These are phyloP conservation scores for Orchestes rusci DNA, from an alignment of 2,888 invertebrate genomes.

Conservation along the genomic window DNA sequence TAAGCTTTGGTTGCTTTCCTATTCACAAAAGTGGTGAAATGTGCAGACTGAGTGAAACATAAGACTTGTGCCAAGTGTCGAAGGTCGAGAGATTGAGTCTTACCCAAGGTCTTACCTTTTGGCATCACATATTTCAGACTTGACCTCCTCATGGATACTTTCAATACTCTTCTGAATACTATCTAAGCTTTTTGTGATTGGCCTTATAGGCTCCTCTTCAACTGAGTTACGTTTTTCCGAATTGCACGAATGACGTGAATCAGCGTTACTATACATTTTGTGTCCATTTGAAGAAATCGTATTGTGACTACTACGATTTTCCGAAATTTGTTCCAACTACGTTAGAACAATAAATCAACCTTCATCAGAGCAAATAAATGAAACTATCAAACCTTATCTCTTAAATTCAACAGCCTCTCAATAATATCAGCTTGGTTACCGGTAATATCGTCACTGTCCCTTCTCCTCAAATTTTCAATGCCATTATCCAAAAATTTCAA, in stretches of 20 bases:
- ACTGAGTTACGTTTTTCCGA: too few relatives aligned
- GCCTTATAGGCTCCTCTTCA: constrained; percentile 35
- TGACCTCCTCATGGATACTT: constrained; percentile 37
- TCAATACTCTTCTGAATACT: constrained; percentile 36
- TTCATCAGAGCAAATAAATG: too few relatives aligned
- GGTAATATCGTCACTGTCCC: constrained; percentile 28
- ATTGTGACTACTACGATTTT: constrained; percentile 10
- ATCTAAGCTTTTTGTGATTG: constrained; percentile 34
- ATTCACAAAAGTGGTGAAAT: too few relatives aligned
- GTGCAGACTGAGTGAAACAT: too few relatives aligned
- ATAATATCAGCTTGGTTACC: constrained; percentile 58
- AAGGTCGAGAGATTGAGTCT: background rate
- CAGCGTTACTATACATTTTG: too few relatives aligned
- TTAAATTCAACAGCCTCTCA: constrained; percentile 50
- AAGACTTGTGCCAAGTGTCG: constrained; percentile 1
- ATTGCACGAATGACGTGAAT: too few relatives aligned
- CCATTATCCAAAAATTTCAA: constrained; percentile 66
- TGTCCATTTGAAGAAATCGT: too few relatives aligned
- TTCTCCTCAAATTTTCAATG: constrained; percentile 45
- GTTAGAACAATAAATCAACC: background rate
- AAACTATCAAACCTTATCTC: background rate
- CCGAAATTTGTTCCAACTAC: constrained; percentile 5
- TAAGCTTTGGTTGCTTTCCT: too few relatives aligned
- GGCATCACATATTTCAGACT: constrained; percentile 31
- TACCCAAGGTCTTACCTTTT: constrained; percentile 14